Evolutionary conservation across 1,140 invertebrate genomes (phyloP), one percentile per base, ranked within the genome.

Genomic region (Heterodera carotae): DNA sequence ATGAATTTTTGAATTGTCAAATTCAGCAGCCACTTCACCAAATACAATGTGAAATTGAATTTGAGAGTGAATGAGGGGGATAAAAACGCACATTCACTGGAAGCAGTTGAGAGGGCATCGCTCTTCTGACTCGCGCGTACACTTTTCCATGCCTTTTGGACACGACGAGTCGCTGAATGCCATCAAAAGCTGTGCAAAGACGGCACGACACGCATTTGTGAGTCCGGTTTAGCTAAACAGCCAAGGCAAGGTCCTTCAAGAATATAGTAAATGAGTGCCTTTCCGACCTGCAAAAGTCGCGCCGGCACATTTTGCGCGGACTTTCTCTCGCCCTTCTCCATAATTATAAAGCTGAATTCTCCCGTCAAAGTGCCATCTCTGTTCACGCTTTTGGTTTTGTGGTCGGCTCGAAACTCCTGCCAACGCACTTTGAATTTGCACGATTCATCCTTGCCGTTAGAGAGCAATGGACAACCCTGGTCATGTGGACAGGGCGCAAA

Each of bases 401-500:
- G 69, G 73, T 83, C 82, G 31, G 80, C 81, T 18, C 82, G 80
- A 33, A 70, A 64, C 29, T 83, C 82, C 60, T 67, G 48, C 60
- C 76, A 83, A 48, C 76, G 34, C 25, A 75, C 81, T 31, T 33
- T 66, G 34, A 82, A 83, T 29, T 70, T 76, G 33, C 81, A 82
- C 7, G 77, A 15, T 15, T 78, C 34, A 56, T 34, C 34, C 39
- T 82, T 64, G 25, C n/a, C 0, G 6, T 73, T 15, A 81, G 59
- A 80, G 75, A 73, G 48, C n/a, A 75, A 36, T 27, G 81, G 83
- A 39, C 83, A 83, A 8, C 75, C 74, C 59, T 73, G 48, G 75
- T 83, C 82, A 64, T 83, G 82, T 34, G 82, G 82, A 31, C 82
- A 83, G 10, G 82, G 82, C 1, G 82, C 82, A 70, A 79, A 84